These are phyloP conservation scores for Lepidothrix coronata DNA, from an alignment of 2,113 vertebrate species.

Conservation along the genomic window DNA sequence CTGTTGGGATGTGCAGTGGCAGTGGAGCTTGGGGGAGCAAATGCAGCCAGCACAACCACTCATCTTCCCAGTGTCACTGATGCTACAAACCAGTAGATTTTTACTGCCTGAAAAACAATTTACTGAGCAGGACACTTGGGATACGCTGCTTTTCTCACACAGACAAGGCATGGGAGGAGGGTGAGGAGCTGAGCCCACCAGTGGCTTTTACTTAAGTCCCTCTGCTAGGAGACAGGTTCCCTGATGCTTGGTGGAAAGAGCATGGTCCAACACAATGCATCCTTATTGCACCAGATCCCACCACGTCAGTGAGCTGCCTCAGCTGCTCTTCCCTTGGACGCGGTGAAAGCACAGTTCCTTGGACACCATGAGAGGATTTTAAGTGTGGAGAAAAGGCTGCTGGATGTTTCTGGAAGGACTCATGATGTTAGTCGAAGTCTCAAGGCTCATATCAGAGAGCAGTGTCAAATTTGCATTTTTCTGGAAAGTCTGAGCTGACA, in stretches of 20 bases:
- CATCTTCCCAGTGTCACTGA: fast-evolving
- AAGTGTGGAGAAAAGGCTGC: background rate
- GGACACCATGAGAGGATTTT: background rate
- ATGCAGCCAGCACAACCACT: background rate
- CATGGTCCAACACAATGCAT: fast-evolving
- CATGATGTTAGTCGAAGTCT: background rate
- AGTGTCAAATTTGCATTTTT: background rate
- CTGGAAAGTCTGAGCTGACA: background rate
- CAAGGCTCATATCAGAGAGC: background rate
- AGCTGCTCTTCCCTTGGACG: fast-evolving
- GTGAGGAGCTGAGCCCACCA: fast-evolving
- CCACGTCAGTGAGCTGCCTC: background rate
- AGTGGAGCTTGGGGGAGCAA: background rate
- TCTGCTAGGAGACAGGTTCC: background rate
- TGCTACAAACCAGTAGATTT: background rate
- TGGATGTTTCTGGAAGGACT: background rate
- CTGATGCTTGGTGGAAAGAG: background rate
- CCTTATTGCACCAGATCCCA: too few species aligned
- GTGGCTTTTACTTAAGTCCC: background rate
- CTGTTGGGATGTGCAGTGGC: background rate
- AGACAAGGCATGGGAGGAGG: fast-evolving
- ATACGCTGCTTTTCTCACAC: background rate
- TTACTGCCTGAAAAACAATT: background rate
- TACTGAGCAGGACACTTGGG: background rate
- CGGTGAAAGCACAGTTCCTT: background rate